Conservation (phyloP, 37 sponge, comb jelly and placozoan genomes). For the Beroe ovata region DNA sequence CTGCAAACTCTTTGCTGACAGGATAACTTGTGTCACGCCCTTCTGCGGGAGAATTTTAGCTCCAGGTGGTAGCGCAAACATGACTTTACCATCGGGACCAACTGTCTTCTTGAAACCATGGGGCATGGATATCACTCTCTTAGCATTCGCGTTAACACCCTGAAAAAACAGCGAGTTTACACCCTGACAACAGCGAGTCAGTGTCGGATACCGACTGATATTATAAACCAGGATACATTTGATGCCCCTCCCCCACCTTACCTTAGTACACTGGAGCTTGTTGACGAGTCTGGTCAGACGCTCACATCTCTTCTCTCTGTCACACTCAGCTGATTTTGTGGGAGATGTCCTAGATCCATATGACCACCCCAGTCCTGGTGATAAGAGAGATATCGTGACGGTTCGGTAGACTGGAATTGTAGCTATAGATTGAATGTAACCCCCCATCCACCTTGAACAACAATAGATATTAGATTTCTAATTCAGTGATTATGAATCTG, state of each 20-base stretch:
- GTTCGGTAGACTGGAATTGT: too few relatives aligned
- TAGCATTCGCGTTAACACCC: background rate
- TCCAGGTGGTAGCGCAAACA: constrained; percentile 56
- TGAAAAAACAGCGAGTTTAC: background rate
- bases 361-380: constrained; percentile 12
- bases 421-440: too few relatives aligned
- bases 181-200: too few relatives aligned
- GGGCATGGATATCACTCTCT: constrained; percentile 36
- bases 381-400: background rate
- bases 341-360: background rate
- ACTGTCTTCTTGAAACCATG: constrained; percentile 40
- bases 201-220: too few relatives aligned
- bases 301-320: background rate
- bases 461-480: too few relatives aligned
- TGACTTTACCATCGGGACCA: constrained; percentile 63
- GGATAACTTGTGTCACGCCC: constrained; percentile 4
- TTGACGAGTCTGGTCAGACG: constrained; percentile 50
- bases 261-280: constrained; percentile 58
- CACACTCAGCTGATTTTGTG: background rate
- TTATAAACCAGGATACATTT: too few relatives aligned
- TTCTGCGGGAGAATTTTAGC: constrained; percentile 51
- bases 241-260: too few relatives aligned
- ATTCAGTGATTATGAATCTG: too few relatives aligned
- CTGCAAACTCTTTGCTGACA: constrained; percentile 22
- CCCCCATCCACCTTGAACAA: too few relatives aligned